These are phyloP conservation scores for Bedellia somnulentella DNA, from an alignment of 2,888 invertebrate species.

Conservation along the genomic window DNA sequence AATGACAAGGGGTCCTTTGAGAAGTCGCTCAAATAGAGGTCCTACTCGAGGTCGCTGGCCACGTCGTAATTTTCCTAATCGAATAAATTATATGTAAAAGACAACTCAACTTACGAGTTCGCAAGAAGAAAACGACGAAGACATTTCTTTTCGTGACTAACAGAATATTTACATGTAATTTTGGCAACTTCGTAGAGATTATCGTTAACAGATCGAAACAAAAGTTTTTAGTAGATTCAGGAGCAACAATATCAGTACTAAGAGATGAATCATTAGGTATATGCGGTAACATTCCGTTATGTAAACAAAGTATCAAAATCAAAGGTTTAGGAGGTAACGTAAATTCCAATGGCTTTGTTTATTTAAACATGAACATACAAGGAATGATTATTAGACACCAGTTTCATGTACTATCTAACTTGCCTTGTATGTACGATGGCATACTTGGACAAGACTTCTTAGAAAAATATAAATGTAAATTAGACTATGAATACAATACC, in stretches of 20 bases:
- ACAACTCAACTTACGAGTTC: background rate
- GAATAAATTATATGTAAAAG: background rate
- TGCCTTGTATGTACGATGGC: background rate
- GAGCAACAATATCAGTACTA: background rate
- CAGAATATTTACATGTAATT: background rate
- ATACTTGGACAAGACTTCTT: conserved; percentile 1
- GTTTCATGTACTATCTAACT: background rate
- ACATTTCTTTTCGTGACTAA: conserved; percentile 1
- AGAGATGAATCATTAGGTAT: background rate
- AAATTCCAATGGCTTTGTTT: background rate
- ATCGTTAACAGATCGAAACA: background rate
- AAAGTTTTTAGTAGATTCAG: background rate
- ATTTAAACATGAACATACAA: background rate
- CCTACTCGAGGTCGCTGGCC: too few species aligned
- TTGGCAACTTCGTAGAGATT: background rate
- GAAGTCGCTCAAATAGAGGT: too few species aligned
- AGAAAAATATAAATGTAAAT: too few species aligned
- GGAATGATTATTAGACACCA: background rate
- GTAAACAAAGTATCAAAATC: background rate
- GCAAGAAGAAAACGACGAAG: background rate
- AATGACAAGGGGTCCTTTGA: too few species aligned
- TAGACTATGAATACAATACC: background rate
- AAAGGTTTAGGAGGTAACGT: background rate
- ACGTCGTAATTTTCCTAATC: background rate
- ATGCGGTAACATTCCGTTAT: background rate